Percentiles rank a stretch among this genome's conserved stretches.
phyloP scores from a whole-genome alignment of 2,113 vertebrate genomes.

The Zootoca vivipara region DNA sequence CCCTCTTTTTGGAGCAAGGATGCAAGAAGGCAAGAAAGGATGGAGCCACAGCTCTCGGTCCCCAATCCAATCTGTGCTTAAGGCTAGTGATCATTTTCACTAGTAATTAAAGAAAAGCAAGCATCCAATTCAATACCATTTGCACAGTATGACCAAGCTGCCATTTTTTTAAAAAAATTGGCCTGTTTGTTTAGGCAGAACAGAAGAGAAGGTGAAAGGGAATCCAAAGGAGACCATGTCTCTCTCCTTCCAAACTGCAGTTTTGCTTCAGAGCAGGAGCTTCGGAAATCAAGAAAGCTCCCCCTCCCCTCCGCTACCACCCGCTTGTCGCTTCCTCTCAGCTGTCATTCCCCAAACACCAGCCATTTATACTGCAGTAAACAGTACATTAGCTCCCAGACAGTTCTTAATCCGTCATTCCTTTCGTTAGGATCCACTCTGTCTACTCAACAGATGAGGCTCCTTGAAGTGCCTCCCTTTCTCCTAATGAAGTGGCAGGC shows the following conservation, averaged over 20 bases:
- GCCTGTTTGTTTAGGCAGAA: not conserved
- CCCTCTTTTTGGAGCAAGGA: no score
- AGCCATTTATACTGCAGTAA: conserved; percentile 71
- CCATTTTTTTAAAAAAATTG: rapidly evolving
- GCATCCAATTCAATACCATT: not conserved
- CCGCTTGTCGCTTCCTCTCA: conserved; percentile 34
- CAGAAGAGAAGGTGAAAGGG: not conserved
- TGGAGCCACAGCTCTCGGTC: not conserved
- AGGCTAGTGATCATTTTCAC: not conserved
- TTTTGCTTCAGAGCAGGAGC: conserved; percentile 23
- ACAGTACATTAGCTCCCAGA: conserved; percentile 75
- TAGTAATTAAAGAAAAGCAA: not conserved
- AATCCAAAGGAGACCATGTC: not conserved
- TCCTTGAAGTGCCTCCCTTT: conserved; percentile 46
- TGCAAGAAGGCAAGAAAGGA: not conserved
- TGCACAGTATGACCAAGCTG: not conserved
- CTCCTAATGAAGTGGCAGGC: conserved; percentile 53
- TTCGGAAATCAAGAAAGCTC: conserved; percentile 45
- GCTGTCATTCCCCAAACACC: conserved; percentile 62
- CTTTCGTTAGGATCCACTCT: conserved; percentile 67
- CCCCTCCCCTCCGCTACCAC: not conserved
- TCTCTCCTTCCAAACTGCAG: not conserved
- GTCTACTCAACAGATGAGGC: conserved; percentile 60
- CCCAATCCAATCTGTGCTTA: not conserved
- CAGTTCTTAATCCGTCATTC: conserved; percentile 68